A percentile compares a stretch with the other conserved stretches of the same genome.
Conservation (phyloP, 2,888 invertebrate genomes). For the Nomada fabriciana region DNA sequence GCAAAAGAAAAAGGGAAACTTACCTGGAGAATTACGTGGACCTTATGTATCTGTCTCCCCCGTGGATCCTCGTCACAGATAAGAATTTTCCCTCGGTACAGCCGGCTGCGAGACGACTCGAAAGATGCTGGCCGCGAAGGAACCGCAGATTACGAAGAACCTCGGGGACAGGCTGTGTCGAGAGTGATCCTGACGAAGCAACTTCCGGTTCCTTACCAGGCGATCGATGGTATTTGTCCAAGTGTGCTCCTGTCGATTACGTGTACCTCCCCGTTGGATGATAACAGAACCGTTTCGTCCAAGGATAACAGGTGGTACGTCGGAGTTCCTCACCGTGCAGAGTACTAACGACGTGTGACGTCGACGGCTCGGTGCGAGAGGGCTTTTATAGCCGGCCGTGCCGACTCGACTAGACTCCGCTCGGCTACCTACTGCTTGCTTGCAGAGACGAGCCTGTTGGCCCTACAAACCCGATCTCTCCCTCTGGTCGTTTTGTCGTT, state of each 20-base stretch:
- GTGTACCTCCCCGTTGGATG: slow-evolving; percentile 1
- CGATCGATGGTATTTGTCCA: not conserved
- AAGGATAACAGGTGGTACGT: slow-evolving; percentile 69
- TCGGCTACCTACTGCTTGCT: slow-evolving; percentile 58
- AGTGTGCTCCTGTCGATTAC: not conserved
- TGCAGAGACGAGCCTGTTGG: slow-evolving; percentile 32
- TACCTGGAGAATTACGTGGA: slow-evolving; percentile 11
- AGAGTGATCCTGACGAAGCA: slow-evolving; percentile 18
- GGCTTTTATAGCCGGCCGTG: slow-evolving; percentile 80
- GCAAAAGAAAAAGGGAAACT: not conserved
- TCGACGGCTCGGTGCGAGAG: slow-evolving; percentile 75
- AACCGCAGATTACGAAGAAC: not conserved
- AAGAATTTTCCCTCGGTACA: slow-evolving; percentile 10
- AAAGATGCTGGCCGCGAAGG: not conserved
- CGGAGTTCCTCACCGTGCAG: slow-evolving; percentile 77
- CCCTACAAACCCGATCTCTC: slow-evolving; percentile 57
- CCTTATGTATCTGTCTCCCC: no score
- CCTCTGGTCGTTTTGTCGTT: slow-evolving; percentile 9
- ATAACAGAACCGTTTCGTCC: slow-evolving; percentile 16
- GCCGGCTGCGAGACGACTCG: not conserved
- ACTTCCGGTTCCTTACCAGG: slow-evolving; percentile 26
- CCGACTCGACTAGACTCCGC: slow-evolving; percentile 64
- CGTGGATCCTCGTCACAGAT: not conserved
- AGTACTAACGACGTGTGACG: slow-evolving; percentile 81
- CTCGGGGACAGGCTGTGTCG: slow-evolving; percentile 5